A percentile compares a stretch with the other conserved stretches of the same genome.
Conservation (phyloP, 2,888 invertebrate genomes). For the Agrotis clavis region DNA sequence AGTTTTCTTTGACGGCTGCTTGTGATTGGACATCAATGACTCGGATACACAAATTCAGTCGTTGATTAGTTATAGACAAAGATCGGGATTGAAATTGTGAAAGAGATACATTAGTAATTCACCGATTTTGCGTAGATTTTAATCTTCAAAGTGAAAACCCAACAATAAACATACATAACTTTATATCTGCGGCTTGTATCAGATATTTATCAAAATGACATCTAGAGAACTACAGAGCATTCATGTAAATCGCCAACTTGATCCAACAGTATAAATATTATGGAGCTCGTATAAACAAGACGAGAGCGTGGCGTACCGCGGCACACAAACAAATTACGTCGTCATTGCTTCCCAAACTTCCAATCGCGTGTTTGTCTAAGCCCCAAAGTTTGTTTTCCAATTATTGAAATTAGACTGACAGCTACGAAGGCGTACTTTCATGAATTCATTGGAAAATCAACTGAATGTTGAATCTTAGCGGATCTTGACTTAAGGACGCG, state of each 20-base stretch:
- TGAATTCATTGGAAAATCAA: constrained; percentile 19
- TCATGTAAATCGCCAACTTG: constrained; percentile 77
- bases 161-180: background rate
- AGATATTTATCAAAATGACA: constrained; percentile 72
- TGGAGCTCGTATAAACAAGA: constrained; percentile 76
- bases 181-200: constrained; percentile 20
- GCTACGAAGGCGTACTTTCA: constrained; percentile 20
- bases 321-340: constrained; percentile 83
- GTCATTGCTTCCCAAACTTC: constrained; percentile 80
- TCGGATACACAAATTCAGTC: no score
- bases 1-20: no score
- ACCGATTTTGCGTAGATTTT: background rate
- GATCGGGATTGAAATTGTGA: no score
- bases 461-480: background rate
- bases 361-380: constrained; percentile 72
- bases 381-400: constrained; percentile 67
- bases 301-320: constrained; percentile 65
- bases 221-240: constrained; percentile 70
- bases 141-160: background rate
- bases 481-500: background rate
- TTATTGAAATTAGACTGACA: constrained; percentile 66
- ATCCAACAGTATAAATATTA: constrained; percentile 84
- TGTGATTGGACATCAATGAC: no score
- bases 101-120: no score
- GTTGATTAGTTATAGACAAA: no score